Conservation (phyloP, 2,797 vertebrate genomes). For the Epinephelus awoara region DNA sequence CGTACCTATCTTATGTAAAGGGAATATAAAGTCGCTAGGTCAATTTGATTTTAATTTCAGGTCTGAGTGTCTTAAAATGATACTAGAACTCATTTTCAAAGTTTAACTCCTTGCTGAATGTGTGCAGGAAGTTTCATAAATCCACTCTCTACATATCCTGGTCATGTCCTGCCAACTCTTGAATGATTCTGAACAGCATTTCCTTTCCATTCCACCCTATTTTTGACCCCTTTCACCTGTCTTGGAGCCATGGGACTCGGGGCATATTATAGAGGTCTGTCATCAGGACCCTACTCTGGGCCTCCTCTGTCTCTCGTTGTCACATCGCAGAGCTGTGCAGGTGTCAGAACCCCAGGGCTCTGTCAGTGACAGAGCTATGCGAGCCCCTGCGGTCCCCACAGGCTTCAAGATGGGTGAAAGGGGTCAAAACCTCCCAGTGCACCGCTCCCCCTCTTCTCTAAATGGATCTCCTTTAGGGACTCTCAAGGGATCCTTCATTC, state of each 20-base stretch:
- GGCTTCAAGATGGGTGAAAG: constrained; percentile 60
- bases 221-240: constrained; percentile 52
- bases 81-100: background rate
- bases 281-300: constrained; percentile 62
- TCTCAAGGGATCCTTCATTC: constrained; percentile 74
- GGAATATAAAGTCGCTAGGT: background rate
- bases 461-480: constrained; percentile 74
- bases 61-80: background rate
- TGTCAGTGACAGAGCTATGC: constrained; percentile 62
- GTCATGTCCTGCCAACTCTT: background rate
- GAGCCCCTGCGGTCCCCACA: constrained; percentile 54
- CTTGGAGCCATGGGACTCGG: constrained; percentile 50
- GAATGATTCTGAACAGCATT: constrained; percentile 3
- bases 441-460: constrained; percentile 51
- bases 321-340: constrained; percentile 61
- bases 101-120: background rate
- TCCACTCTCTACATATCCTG: background rate
- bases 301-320: constrained; percentile 61
- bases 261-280: constrained; percentile 49
- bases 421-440: constrained; percentile 66
- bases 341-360: constrained; percentile 66
- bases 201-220: constrained; percentile 21
- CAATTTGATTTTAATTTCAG: background rate
- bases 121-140: background rate
- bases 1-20: too few relatives aligned